These are phyloP conservation scores for Erythrocebus patas DNA, from an alignment of 2,113 vertebrate genomes.

Conservation along the genomic window DNA sequence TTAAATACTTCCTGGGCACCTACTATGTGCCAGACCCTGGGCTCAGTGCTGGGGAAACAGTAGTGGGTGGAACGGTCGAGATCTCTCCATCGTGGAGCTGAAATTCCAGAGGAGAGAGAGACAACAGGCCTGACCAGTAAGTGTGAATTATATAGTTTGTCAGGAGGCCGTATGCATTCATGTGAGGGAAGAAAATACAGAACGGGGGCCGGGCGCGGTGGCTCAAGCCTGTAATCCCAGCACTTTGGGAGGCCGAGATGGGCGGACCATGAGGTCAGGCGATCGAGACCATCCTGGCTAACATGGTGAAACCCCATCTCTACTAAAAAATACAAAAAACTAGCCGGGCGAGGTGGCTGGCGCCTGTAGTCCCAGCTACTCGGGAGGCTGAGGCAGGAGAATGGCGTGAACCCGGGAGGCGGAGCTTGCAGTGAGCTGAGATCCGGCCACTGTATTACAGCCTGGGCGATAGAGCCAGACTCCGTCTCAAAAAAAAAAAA, in stretches of 20 bases:
- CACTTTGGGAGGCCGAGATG: no score
- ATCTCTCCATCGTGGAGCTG: background rate
- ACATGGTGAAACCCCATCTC: no score
- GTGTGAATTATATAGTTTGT: no score
- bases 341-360: rapidly evolving
- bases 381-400: no score
- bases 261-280: no score
- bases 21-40: background rate
- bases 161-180: background rate
- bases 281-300: no score
- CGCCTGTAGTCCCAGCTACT: no score
- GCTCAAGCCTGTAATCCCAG: no score
- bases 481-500: no score
- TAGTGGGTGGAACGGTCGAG: background rate
- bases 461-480: no score
- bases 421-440: no score
- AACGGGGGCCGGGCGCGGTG: background rate
- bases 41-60: background rate
- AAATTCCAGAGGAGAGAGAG: background rate
- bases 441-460: rapidly evolving
- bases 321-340: no score
- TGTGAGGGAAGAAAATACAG: rapidly evolving
- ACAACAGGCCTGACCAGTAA: background rate
- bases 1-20: background rate
- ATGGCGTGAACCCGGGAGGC: rapidly evolving